phyloP scores from a whole-genome alignment of 2,113 vertebrate species.

The Tupaia tana region DNA sequence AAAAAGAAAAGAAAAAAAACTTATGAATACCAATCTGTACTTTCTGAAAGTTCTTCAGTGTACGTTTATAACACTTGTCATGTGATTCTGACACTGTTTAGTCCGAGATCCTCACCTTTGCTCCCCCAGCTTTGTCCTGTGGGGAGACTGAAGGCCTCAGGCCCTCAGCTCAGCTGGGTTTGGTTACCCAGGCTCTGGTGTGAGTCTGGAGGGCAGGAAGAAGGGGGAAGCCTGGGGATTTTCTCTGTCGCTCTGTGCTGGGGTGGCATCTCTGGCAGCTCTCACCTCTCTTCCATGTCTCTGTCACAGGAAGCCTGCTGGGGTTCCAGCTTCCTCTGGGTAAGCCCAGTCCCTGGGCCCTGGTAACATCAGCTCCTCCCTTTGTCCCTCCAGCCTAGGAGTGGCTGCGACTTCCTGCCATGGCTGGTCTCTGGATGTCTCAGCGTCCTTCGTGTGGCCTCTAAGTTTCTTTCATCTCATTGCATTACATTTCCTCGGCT shows the following conservation, averaged over 20 bases:
- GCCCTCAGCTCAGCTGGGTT: background rate
- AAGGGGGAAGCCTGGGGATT: background rate
- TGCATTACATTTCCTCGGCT: constrained; percentile 51
- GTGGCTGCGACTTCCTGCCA: constrained; percentile 59
- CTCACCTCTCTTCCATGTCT: background rate
- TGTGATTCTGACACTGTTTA: background rate
- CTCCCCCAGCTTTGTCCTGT: background rate
- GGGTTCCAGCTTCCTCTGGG: constrained; percentile 52
- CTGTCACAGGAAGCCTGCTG: constrained; percentile 34
- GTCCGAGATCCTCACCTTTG: background rate
- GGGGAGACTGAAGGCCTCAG: background rate
- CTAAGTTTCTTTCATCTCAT: constrained; percentile 61
- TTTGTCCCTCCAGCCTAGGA: constrained; percentile 65
- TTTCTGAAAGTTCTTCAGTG: constrained; percentile 19
- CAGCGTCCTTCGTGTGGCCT: constrained; percentile 46
- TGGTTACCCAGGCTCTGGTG: background rate
- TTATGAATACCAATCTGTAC: background rate
- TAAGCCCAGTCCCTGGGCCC: constrained; percentile 18
- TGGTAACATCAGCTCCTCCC: background rate
- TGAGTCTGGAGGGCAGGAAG: background rate
- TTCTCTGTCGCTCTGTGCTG: background rate
- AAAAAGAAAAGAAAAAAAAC: too few relatives aligned
- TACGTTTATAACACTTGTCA: background rate
- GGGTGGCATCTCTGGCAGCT: background rate
- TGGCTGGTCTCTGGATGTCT: constrained; percentile 46